Conservation (phyloP, 2,888 invertebrate species). For the Eumacrocentrus americanus region DNA sequence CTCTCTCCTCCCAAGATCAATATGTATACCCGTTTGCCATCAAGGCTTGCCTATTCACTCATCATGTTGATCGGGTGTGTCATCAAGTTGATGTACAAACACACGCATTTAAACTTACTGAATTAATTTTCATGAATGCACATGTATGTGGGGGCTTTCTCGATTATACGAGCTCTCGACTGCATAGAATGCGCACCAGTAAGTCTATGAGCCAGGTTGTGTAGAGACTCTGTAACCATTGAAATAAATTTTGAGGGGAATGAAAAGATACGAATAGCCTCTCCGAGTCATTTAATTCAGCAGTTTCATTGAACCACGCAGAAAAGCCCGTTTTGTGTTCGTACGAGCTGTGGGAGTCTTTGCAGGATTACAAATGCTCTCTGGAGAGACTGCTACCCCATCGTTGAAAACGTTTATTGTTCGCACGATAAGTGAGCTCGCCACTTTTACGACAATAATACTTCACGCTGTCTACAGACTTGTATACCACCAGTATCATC, state of each 20-base stretch:
- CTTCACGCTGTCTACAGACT: too few species aligned
- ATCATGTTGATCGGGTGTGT: not conserved
- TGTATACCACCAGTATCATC: too few species aligned
- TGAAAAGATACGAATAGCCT: too few species aligned
- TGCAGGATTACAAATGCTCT: not conserved
- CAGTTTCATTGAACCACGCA: not conserved
- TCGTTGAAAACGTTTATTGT: slow-evolving; percentile 16
- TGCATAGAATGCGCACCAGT: too few species aligned
- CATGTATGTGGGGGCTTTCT: slow-evolving; percentile 7
- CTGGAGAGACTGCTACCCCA: not conserved
- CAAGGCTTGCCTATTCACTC: not conserved
- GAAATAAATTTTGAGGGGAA: too few species aligned
- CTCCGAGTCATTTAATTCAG: too few species aligned
- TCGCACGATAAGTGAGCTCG: not conserved
- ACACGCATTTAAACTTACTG: not conserved
- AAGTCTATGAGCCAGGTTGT: too few species aligned
- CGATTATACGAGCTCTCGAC: too few species aligned
- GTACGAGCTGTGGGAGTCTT: too few species aligned
- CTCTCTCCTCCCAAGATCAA: not conserved
- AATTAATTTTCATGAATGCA: slow-evolving; percentile 11
- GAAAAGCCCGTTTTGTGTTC: not conserved
- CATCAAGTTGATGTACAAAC: slow-evolving; percentile 13
- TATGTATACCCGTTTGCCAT: not conserved
- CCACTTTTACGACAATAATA: not conserved
- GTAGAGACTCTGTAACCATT: too few species aligned